phyloP scores from a whole-genome alignment of 2,113 vertebrate species.

The Anseranas semipalmata region DNA sequence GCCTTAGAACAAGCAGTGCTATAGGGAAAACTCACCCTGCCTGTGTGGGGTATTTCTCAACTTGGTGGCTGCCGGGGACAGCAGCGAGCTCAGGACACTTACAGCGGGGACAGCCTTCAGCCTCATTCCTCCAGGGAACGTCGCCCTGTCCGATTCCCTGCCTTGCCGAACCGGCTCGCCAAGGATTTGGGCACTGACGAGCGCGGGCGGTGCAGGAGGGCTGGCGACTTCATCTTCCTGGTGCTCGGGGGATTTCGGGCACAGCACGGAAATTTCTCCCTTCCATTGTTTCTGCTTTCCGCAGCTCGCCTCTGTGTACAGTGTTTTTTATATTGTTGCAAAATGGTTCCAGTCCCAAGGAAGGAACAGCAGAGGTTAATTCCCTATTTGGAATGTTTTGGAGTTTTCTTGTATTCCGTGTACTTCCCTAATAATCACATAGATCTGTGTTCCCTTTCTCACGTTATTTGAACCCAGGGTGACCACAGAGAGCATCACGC shows the following conservation, averaged over 20 bases:
- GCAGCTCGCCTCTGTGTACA: neutral
- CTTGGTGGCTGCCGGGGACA: too few species aligned
- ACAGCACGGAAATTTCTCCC: neutral
- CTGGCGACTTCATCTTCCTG: neutral
- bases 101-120: too few species aligned
- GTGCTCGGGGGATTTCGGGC: neutral
- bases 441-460: neutral
- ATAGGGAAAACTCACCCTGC: too few species aligned
- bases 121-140: too few species aligned
- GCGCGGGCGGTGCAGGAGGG: too few species aligned
- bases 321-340: accelerated
- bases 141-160: too few species aligned
- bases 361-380: neutral
- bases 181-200: too few species aligned
- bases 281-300: neutral
- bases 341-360: neutral
- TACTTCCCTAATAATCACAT: neutral
- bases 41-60: too few species aligned
- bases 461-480: neutral
- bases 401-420: neutral
- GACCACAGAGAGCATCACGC: neutral
- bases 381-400: neutral
- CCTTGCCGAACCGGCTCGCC: too few species aligned
- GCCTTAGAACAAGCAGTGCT: too few species aligned
- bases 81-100: too few species aligned